A percentile compares a stretch with the other conserved stretches of the same genome.
Conservation (phyloP, 2,888 invertebrate species). For the Nomada flava region DNA sequence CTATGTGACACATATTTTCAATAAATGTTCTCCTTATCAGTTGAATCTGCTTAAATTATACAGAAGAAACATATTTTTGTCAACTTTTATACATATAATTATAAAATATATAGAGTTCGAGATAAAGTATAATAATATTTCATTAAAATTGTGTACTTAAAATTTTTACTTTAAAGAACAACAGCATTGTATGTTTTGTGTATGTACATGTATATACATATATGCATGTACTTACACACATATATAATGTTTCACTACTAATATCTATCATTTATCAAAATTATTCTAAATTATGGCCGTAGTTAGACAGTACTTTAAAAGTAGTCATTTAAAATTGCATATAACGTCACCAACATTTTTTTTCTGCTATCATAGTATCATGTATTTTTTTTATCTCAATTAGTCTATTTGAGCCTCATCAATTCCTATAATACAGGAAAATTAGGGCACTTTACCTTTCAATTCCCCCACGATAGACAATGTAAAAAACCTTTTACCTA, state of each 20-base stretch:
- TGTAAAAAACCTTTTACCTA: constrained; percentile 59
- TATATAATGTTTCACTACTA: constrained; percentile 1
- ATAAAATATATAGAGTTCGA: constrained; percentile 24
- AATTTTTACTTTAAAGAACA: constrained; percentile 26
- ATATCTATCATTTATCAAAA: constrained; percentile 35
- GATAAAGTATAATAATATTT: constrained; percentile 3
- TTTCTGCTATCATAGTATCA: constrained; percentile 33
- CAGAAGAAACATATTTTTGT: constrained; percentile 21
- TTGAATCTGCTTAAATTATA: constrained; percentile 19
- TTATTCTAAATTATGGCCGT: constrained; percentile 36
- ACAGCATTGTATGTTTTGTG: constrained; percentile 6
- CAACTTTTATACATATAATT: constrained; percentile 14
- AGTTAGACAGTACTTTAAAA: constrained; percentile 45
- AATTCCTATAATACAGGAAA: constrained; percentile 62
- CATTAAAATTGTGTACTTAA: constrained; percentile 29
- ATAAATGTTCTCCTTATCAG: constrained; percentile 10
- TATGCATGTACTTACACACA: not conserved
- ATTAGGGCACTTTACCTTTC: constrained; percentile 62
- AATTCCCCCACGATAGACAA: constrained; percentile 56
- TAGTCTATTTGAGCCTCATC: constrained; percentile 65
- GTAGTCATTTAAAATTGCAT: constrained; percentile 49
- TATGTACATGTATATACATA: not conserved
- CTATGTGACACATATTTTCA: constrained; percentile 16
- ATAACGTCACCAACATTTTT: constrained; percentile 26
- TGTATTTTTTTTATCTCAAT: constrained; percentile 36